A percentile compares a stretch with the other conserved stretches of the same genome.
phyloP scores from a whole-genome alignment of 2,797 vertebrate genomes.

The Perdix hodgsoniae region DNA sequence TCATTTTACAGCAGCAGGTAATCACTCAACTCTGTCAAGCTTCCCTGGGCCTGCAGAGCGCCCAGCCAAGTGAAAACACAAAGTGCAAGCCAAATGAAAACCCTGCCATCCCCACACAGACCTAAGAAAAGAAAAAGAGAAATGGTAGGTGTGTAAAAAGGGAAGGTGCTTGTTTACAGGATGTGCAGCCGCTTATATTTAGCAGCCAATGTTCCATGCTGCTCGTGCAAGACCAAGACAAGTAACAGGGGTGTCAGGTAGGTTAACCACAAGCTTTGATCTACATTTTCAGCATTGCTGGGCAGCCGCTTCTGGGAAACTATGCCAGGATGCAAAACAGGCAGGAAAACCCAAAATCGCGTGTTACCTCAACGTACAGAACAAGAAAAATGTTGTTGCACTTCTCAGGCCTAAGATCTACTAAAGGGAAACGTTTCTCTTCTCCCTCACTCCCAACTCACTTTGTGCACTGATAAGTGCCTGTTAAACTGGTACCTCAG shows the following conservation, averaged over 20 bases:
- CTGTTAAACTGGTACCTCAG: neutral
- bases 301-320: conserved; percentile 3
- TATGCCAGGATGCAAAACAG: neutral
- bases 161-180: conserved; percentile 1
- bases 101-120: neutral
- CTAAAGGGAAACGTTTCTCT: neutral
- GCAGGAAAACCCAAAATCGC: neutral
- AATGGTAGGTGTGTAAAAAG: neutral
- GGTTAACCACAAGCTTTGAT: neutral
- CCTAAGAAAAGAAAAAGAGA: neutral
- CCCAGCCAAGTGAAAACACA: neutral
- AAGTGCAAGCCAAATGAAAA: neutral
- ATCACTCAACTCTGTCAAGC: neutral
- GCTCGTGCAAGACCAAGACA: neutral
- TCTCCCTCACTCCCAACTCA: neutral
- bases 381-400: neutral
- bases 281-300: neutral
- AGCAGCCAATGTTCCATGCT: neutral
- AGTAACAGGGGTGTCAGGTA: neutral
- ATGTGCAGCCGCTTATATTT: neutral
- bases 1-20: neutral
- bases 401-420: rapidly evolving
- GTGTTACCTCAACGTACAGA: neutral
- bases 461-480: neutral
- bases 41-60: too few relatives aligned